Percentiles rank a stretch among this genome's conserved stretches.
Conservation (phyloP, 2,888 invertebrate species). For the Drosophila suboccidentalis region DNA sequence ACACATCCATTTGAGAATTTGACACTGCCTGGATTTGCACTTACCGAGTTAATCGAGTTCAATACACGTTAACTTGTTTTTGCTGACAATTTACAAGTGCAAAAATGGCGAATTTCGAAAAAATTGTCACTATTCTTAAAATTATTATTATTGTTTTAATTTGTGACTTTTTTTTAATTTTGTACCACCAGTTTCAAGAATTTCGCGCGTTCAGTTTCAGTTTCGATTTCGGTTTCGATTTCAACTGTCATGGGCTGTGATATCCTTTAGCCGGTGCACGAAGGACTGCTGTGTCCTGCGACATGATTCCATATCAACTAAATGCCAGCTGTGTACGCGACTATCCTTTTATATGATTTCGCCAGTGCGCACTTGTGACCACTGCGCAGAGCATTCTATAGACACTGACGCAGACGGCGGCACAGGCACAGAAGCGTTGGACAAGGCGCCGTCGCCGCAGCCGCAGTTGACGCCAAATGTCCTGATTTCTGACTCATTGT, state of each 20-base stretch:
- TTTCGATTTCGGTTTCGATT: constrained; percentile 11
- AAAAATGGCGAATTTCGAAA: not conserved
- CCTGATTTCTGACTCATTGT: constrained; percentile 79
- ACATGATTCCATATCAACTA: constrained; percentile 78
- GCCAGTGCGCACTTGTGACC: constrained; percentile 64
- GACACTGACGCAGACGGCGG: constrained; percentile 57
- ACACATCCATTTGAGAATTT: not conserved
- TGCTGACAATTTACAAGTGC: constrained; percentile 3
- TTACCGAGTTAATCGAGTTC: constrained; percentile 23
- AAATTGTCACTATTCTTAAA: constrained; percentile 5
- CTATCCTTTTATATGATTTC: constrained; percentile 76
- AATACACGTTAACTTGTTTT: not conserved
- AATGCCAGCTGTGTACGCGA: constrained; percentile 61
- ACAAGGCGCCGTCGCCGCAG: constrained; percentile 79
- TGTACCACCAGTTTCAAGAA: not conserved
- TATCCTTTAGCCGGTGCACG: constrained; percentile 25
- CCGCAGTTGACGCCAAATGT: constrained; percentile 73
- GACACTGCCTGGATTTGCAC: constrained; percentile 2
- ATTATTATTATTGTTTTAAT: not conserved
- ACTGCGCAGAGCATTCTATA: constrained; percentile 71
- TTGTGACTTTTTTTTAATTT: not conserved
- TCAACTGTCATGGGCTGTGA: constrained; percentile 6
- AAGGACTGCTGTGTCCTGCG: constrained; percentile 66
- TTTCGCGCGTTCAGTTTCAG: not conserved
- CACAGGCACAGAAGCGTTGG: constrained; percentile 68